Percentiles rank a stretch among this genome's conserved stretches.
Conservation (phyloP, 2,113 vertebrate species). For the Mesoclemmys tuberculata region DNA sequence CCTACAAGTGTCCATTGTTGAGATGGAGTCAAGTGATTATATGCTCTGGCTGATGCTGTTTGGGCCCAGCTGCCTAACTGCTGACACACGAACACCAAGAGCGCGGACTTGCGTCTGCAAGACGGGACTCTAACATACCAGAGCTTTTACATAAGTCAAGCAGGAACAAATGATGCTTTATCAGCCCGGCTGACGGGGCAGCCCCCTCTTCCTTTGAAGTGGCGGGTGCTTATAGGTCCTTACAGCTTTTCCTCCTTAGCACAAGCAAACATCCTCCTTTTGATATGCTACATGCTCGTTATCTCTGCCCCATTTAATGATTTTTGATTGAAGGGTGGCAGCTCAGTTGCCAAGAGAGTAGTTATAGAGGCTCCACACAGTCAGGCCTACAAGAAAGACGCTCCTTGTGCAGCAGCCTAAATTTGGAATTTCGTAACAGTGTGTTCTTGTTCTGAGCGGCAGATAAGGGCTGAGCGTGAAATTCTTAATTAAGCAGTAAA, state of each 20-base stretch:
- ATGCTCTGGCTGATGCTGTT: slow-evolving; percentile 81
- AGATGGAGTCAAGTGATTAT: slow-evolving; percentile 80
- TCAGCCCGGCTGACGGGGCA: slow-evolving; percentile 73
- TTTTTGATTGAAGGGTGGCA: slow-evolving; percentile 88
- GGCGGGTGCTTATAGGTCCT: slow-evolving; percentile 74
- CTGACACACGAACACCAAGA: slow-evolving; percentile 80
- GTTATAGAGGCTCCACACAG: slow-evolving; percentile 78
- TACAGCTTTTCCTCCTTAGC: slow-evolving; percentile 83
- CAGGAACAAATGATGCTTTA: slow-evolving; percentile 89
- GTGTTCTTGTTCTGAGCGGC: slow-evolving; percentile 84
- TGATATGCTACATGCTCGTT: slow-evolving; percentile 86
- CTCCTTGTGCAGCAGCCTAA: slow-evolving; percentile 83
- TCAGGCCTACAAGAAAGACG: slow-evolving; percentile 81
- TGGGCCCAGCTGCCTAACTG: slow-evolving; percentile 85
- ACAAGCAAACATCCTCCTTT: slow-evolving; percentile 86
- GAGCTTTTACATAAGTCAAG: slow-evolving; percentile 89
- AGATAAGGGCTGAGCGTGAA: slow-evolving; percentile 89
- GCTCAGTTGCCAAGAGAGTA: slow-evolving; percentile 77
- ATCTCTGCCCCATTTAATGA: slow-evolving; percentile 87
- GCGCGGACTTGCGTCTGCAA: slow-evolving; percentile 76
- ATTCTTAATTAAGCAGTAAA: slow-evolving; percentile 92
- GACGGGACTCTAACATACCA: slow-evolving; percentile 81
- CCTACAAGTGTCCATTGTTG: slow-evolving; percentile 87
- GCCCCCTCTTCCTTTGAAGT: slow-evolving; percentile 85
- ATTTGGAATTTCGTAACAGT: slow-evolving; percentile 88